Base-by-base conservation (phyloP, 2,797 vertebrate species). In the Hafferia zeledoni region DNA sequence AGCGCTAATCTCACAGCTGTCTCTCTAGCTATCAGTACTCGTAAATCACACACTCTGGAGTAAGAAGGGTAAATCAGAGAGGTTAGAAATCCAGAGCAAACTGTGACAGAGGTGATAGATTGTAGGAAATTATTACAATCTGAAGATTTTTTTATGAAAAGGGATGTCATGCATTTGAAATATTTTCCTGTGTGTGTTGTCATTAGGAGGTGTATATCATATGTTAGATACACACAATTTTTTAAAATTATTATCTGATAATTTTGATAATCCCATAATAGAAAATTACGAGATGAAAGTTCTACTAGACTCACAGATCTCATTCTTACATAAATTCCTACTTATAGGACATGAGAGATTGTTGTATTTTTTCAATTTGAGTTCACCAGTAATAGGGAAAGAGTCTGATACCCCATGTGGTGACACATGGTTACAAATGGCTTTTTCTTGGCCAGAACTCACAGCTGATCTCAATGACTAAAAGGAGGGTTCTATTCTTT, bases 71-170 rank as follows among this genome's bases (percentile, higher is more conserved):
- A 94, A 96, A 37, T 93, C 90, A 59, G 85, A 96, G 84, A 96
- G 87, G 91, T 97, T 97, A 96, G 96, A 97, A 97, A 96, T 97
- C 89, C 90, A 88, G 96, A 96, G 80, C 96, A 97, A 96, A 97
- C 77, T 83, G 46, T 96, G 95, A 91, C 92, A 96, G 88, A 96
- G 80, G 76, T 95, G 92, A 96, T 94, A 91, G 94, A 96, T 96
- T 94, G 95, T 94, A 95, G 87, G 64, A 96, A 97, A 96, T 97
- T 84, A 96, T 89, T 97, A 52, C 63, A 91, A 94, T 94, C 90
- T 94, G 88, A 97, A 91, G 91, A 96, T 95, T 93, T 94, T 92
- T 25, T 33, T 83, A 93, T 89, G 80, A 94, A 95, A 93, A 37
- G 49, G 50, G 96, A 94, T 83, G 60, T 95, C 81, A 80, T 96